These are phyloP conservation scores for Zosterops japonicus DNA, from an alignment of 2,113 vertebrate genomes.

Conservation along the genomic window DNA sequence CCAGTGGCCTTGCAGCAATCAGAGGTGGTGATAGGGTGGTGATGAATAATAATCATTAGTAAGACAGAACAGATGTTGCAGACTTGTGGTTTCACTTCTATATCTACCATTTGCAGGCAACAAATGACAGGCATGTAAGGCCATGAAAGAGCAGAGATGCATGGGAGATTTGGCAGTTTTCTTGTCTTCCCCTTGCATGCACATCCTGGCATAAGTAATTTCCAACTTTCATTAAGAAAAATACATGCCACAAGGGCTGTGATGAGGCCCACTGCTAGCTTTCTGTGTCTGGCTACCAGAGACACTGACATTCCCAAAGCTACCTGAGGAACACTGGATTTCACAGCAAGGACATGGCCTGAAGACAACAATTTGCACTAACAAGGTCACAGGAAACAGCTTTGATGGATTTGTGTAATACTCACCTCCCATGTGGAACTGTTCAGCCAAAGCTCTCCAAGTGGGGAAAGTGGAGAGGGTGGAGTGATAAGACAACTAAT, in stretches of 20 bases:
- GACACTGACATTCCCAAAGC: background rate
- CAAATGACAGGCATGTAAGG: rapidly evolving
- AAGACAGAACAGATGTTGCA: constrained; percentile 26
- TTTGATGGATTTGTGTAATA: background rate
- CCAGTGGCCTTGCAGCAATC: background rate
- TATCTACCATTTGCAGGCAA: background rate
- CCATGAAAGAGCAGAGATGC: background rate
- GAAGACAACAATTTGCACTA: background rate
- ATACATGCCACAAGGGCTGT: background rate
- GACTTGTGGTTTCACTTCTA: background rate
- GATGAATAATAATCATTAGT: background rate
- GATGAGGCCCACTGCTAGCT: background rate
- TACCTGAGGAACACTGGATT: background rate
- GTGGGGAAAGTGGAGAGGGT: background rate
- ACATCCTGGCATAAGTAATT: rapidly evolving
- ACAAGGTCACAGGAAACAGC: background rate
- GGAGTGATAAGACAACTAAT: background rate
- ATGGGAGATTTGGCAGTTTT: background rate
- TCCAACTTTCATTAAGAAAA: background rate
- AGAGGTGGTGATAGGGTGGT: background rate
- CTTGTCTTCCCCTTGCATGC: background rate
- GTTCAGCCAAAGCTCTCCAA: background rate
- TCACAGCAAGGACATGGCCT: background rate
- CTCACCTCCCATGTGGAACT: background rate
- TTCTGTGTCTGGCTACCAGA: background rate